A percentile compares a stretch with the other conserved stretches of the same genome.
phyloP scores from a whole-genome alignment of 1,140 invertebrate species.

The Sminthurides bifidus region DNA sequence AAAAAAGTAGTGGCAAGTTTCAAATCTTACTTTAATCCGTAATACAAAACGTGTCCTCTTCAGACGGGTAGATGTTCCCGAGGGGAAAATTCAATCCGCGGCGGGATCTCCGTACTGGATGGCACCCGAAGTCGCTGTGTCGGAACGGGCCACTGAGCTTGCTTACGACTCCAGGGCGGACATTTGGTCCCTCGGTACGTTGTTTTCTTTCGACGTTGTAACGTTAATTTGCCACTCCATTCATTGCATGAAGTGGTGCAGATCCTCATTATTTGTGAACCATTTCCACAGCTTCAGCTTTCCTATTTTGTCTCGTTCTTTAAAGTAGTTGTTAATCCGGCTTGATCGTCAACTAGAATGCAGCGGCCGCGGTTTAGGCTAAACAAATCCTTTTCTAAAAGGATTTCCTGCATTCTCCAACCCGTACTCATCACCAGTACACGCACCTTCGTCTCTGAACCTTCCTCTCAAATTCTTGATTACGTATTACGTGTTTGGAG shows the following conservation, averaged over 20 bases:
- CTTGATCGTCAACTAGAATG: not conserved
- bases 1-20: conserved; percentile 81
- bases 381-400: no score
- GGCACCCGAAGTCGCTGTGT: conserved; percentile 91
- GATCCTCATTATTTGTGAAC: not conserved
- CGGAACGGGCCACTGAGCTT: conserved; percentile 46
- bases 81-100: conserved; percentile 50
- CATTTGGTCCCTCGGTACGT: conserved; percentile 77
- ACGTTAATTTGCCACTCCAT: not conserved
- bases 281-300: not conserved
- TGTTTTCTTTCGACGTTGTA: not conserved
- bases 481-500: no score
- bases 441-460: no score
- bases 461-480: no score
- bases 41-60: not conserved
- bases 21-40: conserved; percentile 55
- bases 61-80: not conserved
- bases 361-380: not conserved
- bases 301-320: not conserved
- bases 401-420: no score
- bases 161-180: conserved; percentile 86
- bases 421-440: no score
- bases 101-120: conserved; percentile 87
- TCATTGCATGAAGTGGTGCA: not conserved
- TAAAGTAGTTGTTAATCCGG: no score